Percentiles rank a stretch among this genome's conserved stretches.
phyloP scores from a whole-genome alignment of 2,888 invertebrate species.

The Frankliniella intonsa region DNA sequence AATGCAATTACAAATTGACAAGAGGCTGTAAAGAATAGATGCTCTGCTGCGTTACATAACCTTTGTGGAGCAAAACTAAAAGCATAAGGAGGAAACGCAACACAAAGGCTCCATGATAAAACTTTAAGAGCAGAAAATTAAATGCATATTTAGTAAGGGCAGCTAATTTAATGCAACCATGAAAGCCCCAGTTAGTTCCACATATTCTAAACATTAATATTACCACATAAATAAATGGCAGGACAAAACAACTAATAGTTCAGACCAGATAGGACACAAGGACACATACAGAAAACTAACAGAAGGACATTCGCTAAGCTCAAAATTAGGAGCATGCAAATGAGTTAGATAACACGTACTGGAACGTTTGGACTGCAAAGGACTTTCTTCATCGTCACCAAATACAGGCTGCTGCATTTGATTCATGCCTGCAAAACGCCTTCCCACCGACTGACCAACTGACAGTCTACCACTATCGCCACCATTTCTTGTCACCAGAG shows the following conservation, averaged over 20 bases:
- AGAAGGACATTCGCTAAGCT: background rate
- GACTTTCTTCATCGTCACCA: constrained; percentile 70
- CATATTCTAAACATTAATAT: no score
- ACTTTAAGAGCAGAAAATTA: no score
- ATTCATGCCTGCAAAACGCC: constrained; percentile 43
- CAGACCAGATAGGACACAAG: background rate
- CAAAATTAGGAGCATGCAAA: constrained; percentile 38
- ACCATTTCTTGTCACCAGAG: constrained; percentile 35
- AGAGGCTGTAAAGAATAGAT: background rate
- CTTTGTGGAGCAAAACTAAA: constrained; percentile 32
- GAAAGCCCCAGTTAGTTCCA: no score
- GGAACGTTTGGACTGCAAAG: constrained; percentile 76
- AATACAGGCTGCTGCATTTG: constrained; percentile 43
- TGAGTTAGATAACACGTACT: constrained; percentile 57
- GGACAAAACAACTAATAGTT: no score
- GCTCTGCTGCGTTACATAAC: constrained; percentile 28
- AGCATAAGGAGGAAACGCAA: constrained; percentile 35
- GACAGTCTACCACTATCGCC: constrained; percentile 39
- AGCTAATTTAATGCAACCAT: no score
- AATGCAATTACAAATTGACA: background rate
- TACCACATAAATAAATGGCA: no score
- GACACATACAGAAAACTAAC: constrained; percentile 6
- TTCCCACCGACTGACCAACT: constrained; percentile 45
- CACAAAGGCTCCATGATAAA: no score
- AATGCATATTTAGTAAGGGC: no score